Evolutionary conservation across 92 coral and sea anemone genomes (phyloP), one percentile per base, ranked within the genome.

Genomic region (Umimayanthus chanpuru): DNA sequence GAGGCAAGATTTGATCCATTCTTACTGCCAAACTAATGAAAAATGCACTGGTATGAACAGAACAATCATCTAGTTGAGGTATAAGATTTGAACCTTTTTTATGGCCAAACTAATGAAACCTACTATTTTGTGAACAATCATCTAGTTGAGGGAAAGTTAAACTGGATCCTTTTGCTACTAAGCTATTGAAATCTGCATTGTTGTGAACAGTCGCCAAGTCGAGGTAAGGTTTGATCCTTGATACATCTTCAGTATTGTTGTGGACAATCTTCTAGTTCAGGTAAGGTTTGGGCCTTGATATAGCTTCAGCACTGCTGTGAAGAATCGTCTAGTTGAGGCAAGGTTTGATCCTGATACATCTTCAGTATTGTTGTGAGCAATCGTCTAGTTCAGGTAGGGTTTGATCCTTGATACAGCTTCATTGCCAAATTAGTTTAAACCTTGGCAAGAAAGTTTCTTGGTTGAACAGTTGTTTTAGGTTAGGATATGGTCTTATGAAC

Each of bases 321-420:
- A 47, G 41, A 56, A 23, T 20, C 65, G 23, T 56, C 65, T 56
- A 3, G 23, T 56, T 3, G 23, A 56, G 65, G 66, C 49, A 78
- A 78, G 66, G 39, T 26, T 26, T 72, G 21, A 72, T 47, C 50
- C 10, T 47, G 50, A 47, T 47, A 47, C 9, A 6, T 20, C 15
- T 1, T 56, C 65, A 68, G 74, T 68, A 4, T n/a, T 36, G 4
- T 25, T n/a, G 12, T 41, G 81, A 44, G 25, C 82, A 44, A 18
- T 78, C 23, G 18, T 78, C 30, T 78, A 49, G 58, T 77, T 77
- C 36, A 43, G 81, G 81, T 77, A 77, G 44, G 81, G 38, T n/a
- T n/a, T 70, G 18, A 70, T 16, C 23, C 20, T 16, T 56, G 5
- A 4, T 56, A 56, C 66, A 15, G 3, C 6, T 23, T 15, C 61